A percentile compares a stretch with the other conserved stretches of the same genome.
Evolutionary conservation across 2,888 invertebrate genomes (phyloP).

Genomic region (Mimachlamys varia): DNA sequence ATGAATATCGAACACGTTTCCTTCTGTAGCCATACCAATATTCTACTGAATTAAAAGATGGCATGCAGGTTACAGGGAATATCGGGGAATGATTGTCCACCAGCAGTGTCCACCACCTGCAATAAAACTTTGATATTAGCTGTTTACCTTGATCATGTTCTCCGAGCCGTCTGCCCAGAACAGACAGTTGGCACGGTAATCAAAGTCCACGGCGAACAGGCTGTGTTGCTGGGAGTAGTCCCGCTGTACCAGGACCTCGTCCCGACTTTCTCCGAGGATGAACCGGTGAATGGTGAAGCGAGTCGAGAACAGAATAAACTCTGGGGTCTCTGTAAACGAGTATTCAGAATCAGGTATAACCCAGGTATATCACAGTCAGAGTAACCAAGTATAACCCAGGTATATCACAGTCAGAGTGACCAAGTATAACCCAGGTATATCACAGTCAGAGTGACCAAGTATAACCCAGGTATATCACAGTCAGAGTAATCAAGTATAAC

Average conservation of each 20-base stretch:
- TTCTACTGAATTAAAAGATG: no score
- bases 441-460: no score
- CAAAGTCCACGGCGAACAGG: slow-evolving; percentile 93
- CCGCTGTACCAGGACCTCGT: slow-evolving; percentile 20
- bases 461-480: no score
- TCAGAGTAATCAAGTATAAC: no score
- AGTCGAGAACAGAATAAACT: slow-evolving; percentile 91
- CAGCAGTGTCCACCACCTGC: no score
- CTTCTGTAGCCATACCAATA: no score
- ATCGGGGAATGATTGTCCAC: no score
- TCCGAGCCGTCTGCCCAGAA: slow-evolving; percentile 94
- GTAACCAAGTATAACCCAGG: background rate
- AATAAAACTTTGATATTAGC: no score
- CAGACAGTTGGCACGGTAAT: slow-evolving; percentile 91
- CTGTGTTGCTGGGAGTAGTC: slow-evolving; percentile 81
- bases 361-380: background rate
- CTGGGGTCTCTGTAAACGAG: slow-evolving; percentile 82
- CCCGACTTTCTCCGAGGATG: slow-evolving; percentile 79
- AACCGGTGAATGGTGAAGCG: slow-evolving; percentile 89
- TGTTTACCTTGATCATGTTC: slow-evolving; percentile 64
- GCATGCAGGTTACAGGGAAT: no score
- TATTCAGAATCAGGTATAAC: background rate
- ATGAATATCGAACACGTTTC: no score
- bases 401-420: no score
- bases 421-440: no score